phyloP scores from a whole-genome alignment of 2,113 vertebrate genomes.

The Eidolon helvum region DNA sequence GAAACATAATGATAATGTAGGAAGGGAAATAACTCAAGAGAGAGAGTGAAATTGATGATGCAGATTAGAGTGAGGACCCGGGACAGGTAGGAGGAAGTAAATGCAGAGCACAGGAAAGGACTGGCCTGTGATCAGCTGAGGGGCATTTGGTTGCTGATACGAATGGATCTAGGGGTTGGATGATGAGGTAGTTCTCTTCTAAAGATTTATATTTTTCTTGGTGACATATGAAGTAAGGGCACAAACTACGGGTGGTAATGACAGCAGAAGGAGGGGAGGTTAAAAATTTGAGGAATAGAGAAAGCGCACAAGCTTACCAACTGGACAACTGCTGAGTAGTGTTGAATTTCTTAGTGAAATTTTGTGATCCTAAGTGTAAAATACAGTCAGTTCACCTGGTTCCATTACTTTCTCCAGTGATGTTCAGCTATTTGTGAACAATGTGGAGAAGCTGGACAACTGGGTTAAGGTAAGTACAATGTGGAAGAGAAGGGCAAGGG shows the following conservation, averaged over 20 bases:
- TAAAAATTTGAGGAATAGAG: neutral
- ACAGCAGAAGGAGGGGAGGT: neutral
- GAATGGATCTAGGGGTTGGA: fast-evolving
- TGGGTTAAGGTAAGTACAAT: neutral
- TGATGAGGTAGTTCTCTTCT: neutral
- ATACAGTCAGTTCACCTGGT: neutral
- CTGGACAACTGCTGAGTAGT: neutral
- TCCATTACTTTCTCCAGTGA: neutral
- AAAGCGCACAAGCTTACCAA: neutral
- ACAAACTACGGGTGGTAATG: neutral
- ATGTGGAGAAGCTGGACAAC: neutral
- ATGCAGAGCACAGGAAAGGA: neutral
- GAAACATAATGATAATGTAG: neutral
- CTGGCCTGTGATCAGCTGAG: neutral
- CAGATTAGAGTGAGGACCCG: neutral
- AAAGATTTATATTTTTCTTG: neutral
- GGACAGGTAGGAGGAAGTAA: neutral
- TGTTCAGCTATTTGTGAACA: neutral
- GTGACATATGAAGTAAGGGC: neutral
- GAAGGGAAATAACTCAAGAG: neutral
- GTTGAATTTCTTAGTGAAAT: neutral
- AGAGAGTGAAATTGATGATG: neutral
- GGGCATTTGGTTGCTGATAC: fast-evolving
- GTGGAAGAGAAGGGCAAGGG: neutral
- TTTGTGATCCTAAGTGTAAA: neutral